These are phyloP conservation scores for Caenorhabditis wallacei DNA, from an alignment of 2,888 invertebrate genomes.

Conservation along the genomic window DNA sequence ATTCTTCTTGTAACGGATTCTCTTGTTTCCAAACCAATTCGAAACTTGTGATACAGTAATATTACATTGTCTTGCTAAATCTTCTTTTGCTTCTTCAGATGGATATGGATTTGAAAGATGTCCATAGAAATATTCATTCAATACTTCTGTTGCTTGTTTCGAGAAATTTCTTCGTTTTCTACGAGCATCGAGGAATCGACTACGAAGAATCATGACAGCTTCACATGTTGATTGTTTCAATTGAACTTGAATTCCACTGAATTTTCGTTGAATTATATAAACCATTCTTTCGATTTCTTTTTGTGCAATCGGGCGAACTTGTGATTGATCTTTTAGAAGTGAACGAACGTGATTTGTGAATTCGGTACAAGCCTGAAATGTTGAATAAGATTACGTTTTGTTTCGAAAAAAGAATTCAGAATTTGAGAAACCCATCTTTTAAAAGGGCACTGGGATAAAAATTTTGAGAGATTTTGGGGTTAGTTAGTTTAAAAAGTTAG, in stretches of 20 bases:
- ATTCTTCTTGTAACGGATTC: constrained; percentile 99
- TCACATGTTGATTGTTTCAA: constrained; percentile 99
- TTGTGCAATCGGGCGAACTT: constrained; percentile 85
- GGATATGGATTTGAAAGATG: constrained; percentile 99
- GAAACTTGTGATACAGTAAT: constrained; percentile 97
- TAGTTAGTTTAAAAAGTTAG: too few species aligned
- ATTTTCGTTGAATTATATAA: constrained; percentile 97
- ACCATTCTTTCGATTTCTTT: constrained; percentile 98
- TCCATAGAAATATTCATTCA: constrained; percentile 99
- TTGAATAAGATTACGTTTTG: not conserved
- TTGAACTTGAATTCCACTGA: constrained; percentile 87
- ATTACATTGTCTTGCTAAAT: constrained; percentile 98
- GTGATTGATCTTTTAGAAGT: constrained; percentile 86
- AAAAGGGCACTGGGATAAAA: too few species aligned
- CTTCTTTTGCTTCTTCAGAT: constrained; percentile 99
- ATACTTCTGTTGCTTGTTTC: constrained; percentile 98
- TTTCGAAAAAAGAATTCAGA: not conserved
- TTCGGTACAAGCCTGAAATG: constrained; percentile 94
- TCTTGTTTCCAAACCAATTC: constrained; percentile 99
- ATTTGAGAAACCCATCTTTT: too few species aligned
- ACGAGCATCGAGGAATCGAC: constrained; percentile 85
- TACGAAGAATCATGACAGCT: constrained; percentile 98
- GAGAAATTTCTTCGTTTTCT: constrained; percentile 97
- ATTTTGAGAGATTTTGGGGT: too few species aligned
- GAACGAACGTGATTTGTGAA: constrained; percentile 99